Percentiles rank a stretch among this genome's conserved stretches.
Evolutionary conservation across 2,113 vertebrate species (phyloP).

Genomic region (Ginglymostoma cirratum): DNA sequence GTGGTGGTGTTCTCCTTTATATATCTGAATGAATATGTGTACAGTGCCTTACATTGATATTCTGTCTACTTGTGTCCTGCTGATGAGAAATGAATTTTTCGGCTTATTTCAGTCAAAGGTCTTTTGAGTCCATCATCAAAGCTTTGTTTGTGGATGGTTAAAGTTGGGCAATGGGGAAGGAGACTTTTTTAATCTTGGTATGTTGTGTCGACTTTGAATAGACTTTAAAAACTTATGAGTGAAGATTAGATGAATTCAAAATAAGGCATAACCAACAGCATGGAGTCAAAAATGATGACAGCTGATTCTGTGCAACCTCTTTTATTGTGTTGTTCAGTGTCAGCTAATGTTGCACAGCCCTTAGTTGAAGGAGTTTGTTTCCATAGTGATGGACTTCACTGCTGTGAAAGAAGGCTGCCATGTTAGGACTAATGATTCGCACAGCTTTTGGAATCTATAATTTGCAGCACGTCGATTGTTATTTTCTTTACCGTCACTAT

Average conservation of each 20-base stretch:
- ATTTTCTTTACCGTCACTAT: not conserved
- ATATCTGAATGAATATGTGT: not conserved
- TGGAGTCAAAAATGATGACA: not conserved
- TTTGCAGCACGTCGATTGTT: not conserved
- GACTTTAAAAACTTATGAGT: not conserved
- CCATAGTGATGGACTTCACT: slow-evolving; percentile 51
- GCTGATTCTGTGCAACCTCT: not conserved
- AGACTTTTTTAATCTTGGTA: not conserved
- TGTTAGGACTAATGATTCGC: slow-evolving; percentile 35
- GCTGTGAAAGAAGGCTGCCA: slow-evolving; percentile 38
- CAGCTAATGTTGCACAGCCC: slow-evolving; percentile 40
- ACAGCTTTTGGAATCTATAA: slow-evolving; percentile 5
- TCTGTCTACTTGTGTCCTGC: not conserved
- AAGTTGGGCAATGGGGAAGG: not conserved
- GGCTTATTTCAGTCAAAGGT: too few relatives aligned
- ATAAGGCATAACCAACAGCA: not conserved
- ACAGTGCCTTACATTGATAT: not conserved
- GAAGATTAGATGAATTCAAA: not conserved
- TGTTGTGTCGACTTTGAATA: not conserved
- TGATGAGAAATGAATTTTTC: not conserved
- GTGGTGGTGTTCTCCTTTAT: not conserved
- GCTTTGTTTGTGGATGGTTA: slow-evolving; percentile 1
- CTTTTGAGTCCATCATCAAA: not conserved
- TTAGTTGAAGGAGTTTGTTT: slow-evolving; percentile 49
- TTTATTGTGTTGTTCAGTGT: not conserved